Percentiles rank a stretch among this genome's conserved stretches.
These are phyloP conservation scores for Drosophila demipolita DNA, from an alignment of 2,888 invertebrate species.

Conservation along the genomic window DNA sequence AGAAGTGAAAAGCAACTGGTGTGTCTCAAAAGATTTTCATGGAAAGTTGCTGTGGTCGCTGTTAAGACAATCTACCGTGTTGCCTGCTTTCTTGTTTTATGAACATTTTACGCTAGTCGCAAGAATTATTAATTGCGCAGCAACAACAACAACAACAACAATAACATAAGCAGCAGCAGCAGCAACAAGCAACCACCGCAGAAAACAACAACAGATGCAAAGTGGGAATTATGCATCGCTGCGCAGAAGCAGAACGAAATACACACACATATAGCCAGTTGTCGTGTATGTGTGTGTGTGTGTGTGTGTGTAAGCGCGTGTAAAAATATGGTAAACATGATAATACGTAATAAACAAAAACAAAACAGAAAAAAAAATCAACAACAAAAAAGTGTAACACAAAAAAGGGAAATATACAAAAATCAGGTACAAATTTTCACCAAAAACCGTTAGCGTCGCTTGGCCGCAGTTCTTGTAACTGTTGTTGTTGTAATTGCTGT, in stretches of 20 bases:
- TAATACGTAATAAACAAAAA: slow-evolving; percentile 72
- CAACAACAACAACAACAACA: slow-evolving; percentile 56
- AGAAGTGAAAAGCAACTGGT: slow-evolving; percentile 57
- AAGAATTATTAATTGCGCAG: slow-evolving; percentile 81
- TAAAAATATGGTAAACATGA: slow-evolving; percentile 79
- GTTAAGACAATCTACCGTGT: slow-evolving; percentile 1
- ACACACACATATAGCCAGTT: slow-evolving; percentile 19
- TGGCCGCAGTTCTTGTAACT: slow-evolving; percentile 57
- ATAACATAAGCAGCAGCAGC: slow-evolving; percentile 36
- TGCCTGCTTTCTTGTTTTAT: slow-evolving; percentile 59
- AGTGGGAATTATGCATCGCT: slow-evolving; percentile 84
- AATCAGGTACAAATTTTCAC: slow-evolving; percentile 81
- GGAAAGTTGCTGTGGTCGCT: slow-evolving; percentile 74
- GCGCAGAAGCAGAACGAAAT: slow-evolving; percentile 83
- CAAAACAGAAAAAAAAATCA: slow-evolving; percentile 1
- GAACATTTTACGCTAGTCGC: slow-evolving; percentile 78
- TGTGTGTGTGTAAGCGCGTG: slow-evolving; percentile 72
- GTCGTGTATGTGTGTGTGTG: slow-evolving; percentile 12
- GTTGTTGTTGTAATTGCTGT: slow-evolving; percentile 21
- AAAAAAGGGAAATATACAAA: slow-evolving; percentile 78
- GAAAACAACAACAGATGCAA: slow-evolving; percentile 58
- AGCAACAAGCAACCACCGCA: slow-evolving; percentile 54
- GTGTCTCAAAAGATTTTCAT: slow-evolving; percentile 66
- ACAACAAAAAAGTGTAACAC: slow-evolving; percentile 50
- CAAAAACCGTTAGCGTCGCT: slow-evolving; percentile 74